phyloP scores from a whole-genome alignment of 2,888 invertebrate genomes.

The Tetropium fuscum region DNA sequence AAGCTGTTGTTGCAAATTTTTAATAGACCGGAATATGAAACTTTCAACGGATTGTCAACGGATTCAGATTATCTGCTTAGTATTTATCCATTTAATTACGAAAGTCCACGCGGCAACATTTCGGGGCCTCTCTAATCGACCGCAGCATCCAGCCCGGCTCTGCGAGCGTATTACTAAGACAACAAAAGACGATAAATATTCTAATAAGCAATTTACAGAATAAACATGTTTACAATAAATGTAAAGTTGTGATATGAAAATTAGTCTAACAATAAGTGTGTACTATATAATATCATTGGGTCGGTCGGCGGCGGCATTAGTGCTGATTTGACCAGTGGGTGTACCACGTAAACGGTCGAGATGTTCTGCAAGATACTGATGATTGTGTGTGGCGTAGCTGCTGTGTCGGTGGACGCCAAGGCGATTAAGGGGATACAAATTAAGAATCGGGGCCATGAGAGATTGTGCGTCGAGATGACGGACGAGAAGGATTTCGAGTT shows the following conservation, averaged over 20 bases:
- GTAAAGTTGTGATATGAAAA: constrained; percentile 32
- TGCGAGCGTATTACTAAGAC: neutral
- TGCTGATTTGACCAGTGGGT: neutral
- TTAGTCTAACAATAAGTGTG: constrained; percentile 16
- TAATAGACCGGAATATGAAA: no score
- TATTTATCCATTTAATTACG: no score
- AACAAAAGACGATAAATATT: constrained; percentile 1
- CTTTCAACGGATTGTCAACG: no score
- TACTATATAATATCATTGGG: constrained; percentile 11
- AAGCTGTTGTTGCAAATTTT: no score
- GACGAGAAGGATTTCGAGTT: constrained; percentile 37
- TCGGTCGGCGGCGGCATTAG: neutral
- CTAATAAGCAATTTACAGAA: constrained; percentile 20
- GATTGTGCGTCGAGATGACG: constrained; percentile 40
- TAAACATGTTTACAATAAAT: constrained; percentile 42
- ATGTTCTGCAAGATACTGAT: constrained; percentile 26
- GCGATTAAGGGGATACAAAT: constrained; percentile 41
- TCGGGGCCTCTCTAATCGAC: neutral
- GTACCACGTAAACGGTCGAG: neutral
- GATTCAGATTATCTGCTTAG: no score
- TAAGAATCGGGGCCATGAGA: constrained; percentile 35
- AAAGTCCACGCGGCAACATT: no score
- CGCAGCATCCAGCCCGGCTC: neutral
- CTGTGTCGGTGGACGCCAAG: constrained; percentile 14
- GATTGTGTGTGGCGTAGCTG: constrained; percentile 24